Base-by-base conservation (phyloP, 2,888 invertebrate genomes). In the Lathronympha strigana region DNA sequence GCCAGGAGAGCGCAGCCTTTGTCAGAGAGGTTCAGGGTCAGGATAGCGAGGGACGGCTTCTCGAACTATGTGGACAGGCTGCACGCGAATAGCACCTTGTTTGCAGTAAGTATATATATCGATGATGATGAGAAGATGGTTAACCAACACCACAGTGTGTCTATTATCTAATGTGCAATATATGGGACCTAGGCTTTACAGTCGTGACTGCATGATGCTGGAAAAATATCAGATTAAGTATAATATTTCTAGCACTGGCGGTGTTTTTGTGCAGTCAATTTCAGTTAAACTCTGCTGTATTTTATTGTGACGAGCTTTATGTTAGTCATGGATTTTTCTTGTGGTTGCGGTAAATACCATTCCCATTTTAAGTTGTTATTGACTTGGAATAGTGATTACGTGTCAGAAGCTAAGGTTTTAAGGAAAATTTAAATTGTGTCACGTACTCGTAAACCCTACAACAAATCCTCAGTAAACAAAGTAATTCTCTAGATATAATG, bases 1-100 rank as follows among this genome's bases (percentile, higher is more conserved):
- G 94, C 95, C 19, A 93, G 94, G 73, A 94, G 95, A 76, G 94
- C 93, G 75, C 95, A 95, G 75, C 97, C 96, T 71, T 92, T 98
- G 68, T 97, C 98, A 63, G 98, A 98, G 87, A 93, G 98, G 70
- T 98, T 97, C 90, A 93, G 98, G 79, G 97, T 98, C 74, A 94
- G 95, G 83, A 96, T 98, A 85, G 96, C 96, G 71, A 96, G 97
- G 84, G 97, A 97, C 77, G 98, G 97, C 13, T 97, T 97, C 87
- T 96, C 97, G 15, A 96, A 96, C 85, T 97, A 97, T 83, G 95
- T 97, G 69, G 97, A 97, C 77, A 95, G 97, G 79, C 87, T 97
- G 74, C 96, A 97, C 82, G 96, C 96, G 77, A 97, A 97, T 83
- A 97, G 97, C 82, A 97, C 97, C 21, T 94, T 98, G 66, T 98